Evolutionary conservation across 2,888 invertebrate species (phyloP).

Genomic region (Allophyes oxyacanthae): DNA sequence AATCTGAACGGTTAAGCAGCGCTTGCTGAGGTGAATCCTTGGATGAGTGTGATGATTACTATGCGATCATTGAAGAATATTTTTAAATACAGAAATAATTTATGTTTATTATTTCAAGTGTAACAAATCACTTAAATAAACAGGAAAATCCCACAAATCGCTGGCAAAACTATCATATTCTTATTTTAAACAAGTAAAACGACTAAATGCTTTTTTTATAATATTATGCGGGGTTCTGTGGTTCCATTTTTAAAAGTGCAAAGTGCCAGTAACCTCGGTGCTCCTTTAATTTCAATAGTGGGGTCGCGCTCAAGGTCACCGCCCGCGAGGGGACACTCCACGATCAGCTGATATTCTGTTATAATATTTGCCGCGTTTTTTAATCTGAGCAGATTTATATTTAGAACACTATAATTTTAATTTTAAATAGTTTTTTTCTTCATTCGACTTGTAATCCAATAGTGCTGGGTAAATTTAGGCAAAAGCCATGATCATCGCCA

Average conservation of each 20-base stretch:
- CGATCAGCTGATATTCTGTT: slow-evolving; percentile 81
- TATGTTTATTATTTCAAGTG: no score
- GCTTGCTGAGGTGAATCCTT: no score
- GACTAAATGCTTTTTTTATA: slow-evolving; percentile 33
- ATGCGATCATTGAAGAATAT: no score
- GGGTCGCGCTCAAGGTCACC: slow-evolving; percentile 86
- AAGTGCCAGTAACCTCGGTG: slow-evolving; percentile 86
- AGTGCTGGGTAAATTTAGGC: no score
- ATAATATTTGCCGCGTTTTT: slow-evolving; percentile 56
- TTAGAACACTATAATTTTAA: background rate
- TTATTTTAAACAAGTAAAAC: slow-evolving; percentile 1
- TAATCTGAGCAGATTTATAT: slow-evolving; percentile 26
- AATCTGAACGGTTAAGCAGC: no score
- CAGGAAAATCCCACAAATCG: background rate
- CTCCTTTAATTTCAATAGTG: slow-evolving; percentile 88
- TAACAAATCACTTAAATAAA: no score
- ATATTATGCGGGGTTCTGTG: slow-evolving; percentile 43
- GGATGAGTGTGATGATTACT: no score
- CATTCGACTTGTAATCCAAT: no score
- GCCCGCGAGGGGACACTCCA: slow-evolving; percentile 84
- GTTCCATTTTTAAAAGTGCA: slow-evolving; percentile 85
- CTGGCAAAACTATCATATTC: background rate
- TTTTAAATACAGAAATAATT: no score
- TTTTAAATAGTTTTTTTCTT: no score
- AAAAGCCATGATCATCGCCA: no score